Base-by-base conservation (phyloP, 1,140 invertebrate species). In the Drosophila nasuta region DNA sequence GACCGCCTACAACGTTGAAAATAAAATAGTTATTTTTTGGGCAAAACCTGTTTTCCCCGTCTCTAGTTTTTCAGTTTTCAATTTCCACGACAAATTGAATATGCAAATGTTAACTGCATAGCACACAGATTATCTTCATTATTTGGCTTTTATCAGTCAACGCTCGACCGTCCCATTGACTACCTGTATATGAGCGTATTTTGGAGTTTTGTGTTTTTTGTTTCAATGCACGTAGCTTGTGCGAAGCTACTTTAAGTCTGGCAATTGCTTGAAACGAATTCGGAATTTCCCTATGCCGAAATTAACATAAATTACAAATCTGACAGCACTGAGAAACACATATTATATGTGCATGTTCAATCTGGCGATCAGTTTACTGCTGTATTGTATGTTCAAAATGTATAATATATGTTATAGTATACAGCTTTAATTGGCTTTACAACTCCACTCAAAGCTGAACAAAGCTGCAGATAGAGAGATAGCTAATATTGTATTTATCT, bases 271-370 rank as follows among this genome's bases (percentile, higher is more conserved):
- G 38, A 28, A 25, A n/a, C 15, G 25, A 13, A 25, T 30, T 63
- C 35, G 13, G 20, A 64, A 25, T 48, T 51, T 52, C 33, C 52
- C 62, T 56, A 7, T 56, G 20, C 20, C 7, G 20, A 54, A 38
- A 30, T 20, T 1, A 60, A 35, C 56, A 41, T 56, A 56, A 46
- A 33, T 56, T 30, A 65, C 20, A 10, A 10, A 48, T 10, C 17
- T 35, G 38, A 2, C 35, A 57, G 28, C 11, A n/a, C 46, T 74
- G 71, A 33, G 65, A 74, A 74, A 73, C 51, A 57, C 11, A 58
- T 49, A 57, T n/a, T 8, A 58, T 49, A 56, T 38, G 45, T 52
- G 6, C 20, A 74, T 60, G 13, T 10, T 10, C 25, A 48, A 52
- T 60, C 51, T 60, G n/a, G 17, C 35, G 8, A 59, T 25, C 5